Percentiles rank a stretch among this genome's conserved stretches.
These are phyloP conservation scores for Tipula vernalis DNA, from an alignment of 2,888 invertebrate species.

Conservation along the genomic window DNA sequence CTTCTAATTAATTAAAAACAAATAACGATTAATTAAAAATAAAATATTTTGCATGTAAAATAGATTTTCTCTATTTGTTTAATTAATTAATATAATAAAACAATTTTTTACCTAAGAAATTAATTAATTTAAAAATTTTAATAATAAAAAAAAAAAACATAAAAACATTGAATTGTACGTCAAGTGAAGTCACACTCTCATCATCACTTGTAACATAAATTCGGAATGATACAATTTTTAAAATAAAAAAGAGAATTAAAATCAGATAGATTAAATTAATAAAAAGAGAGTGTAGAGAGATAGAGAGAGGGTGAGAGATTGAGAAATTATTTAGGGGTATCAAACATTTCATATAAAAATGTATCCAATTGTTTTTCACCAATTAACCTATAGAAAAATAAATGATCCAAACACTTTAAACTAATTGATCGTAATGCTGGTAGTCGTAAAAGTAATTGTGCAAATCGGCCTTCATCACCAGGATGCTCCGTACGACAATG, in stretches of 20 bases:
- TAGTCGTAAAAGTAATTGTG: slow-evolving; percentile 78
- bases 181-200: neutral
- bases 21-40: neutral
- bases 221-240: neutral
- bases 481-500: slow-evolving; percentile 82
- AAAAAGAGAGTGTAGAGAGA: neutral
- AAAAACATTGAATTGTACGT: neutral
- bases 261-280: neutral
- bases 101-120: neutral
- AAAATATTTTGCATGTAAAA: neutral
- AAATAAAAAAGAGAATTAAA: neutral
- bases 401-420: slow-evolving; percentile 86
- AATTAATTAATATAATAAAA: neutral
- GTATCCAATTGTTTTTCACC: slow-evolving; percentile 76
- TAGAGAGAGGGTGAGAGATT: neutral
- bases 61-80: neutral
- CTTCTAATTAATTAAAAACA: neutral
- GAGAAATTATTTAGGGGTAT: slow-evolving; percentile 36
- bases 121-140: neutral
- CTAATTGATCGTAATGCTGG: slow-evolving; percentile 85
- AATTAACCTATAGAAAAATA: slow-evolving; percentile 87
- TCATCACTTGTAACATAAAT: neutral
- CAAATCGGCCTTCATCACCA: slow-evolving; percentile 88
- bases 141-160: neutral
- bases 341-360: slow-evolving; percentile 71